Base-by-base conservation (phyloP, 2,888 invertebrate genomes). In the Syrphus vitripennis region DNA sequence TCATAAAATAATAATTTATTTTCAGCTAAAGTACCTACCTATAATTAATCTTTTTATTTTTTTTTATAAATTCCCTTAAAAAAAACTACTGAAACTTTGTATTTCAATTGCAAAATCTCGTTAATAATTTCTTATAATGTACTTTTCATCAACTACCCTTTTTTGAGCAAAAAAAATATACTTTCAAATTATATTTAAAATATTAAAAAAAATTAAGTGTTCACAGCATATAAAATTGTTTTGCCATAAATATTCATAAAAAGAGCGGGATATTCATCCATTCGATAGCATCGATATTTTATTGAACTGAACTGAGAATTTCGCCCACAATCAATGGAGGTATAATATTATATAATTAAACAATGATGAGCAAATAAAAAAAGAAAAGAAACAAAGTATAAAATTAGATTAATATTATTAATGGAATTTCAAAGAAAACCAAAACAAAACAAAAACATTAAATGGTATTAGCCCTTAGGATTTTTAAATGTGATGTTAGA, bases 401-500 rank as follows among this genome's bases (percentile, higher is more conserved):
- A 21, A 40, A 4, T 24, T 59, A 77, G 67, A 72, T 55, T 48
- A 71, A 74, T 61, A 71, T 75, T 78, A 70, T 77, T 59, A 81
- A 81, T 80, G 81, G 82, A 74, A 77, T 74, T 84, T 74, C 19
- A 69, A 61, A 57, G 50, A 59, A 79, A 31, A 40, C 24, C 45
- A 53, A 50, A 50, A 24, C 42, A 48, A 57, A 48, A 24, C 34
- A 24, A 72, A 21, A 65, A 40, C 12, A 29, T 50, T 50, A 80
- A 45, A 57, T 59, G 67, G 76, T 77, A 82, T 86, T 86, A 86
- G 86, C 72, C 77, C 86, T 67, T 86, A 86, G 86, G 86, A 86
- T 74, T 86, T 81, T 82, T 87, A 82, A 87, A 87, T 87, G 88
- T 84, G 83, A 88, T 88, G 88, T 88, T 88, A 87, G 87, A 81